phyloP scores from a whole-genome alignment of 2,797 vertebrate genomes.

The Pseudotriccus pelzelni region DNA sequence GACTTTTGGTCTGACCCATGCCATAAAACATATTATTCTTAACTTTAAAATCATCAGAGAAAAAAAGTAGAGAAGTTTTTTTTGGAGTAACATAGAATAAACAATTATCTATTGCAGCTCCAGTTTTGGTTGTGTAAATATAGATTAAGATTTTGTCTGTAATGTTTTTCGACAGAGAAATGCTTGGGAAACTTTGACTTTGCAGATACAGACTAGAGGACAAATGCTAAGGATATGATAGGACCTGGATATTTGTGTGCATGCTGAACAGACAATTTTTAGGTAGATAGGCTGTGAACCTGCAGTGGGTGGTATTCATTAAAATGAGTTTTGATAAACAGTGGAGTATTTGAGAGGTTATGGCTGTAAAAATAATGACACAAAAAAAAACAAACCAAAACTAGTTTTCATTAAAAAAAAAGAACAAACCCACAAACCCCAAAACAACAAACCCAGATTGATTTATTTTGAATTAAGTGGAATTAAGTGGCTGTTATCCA shows the following conservation, averaged over 20 bases:
- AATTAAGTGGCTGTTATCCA: not conserved
- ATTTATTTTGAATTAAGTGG: not conserved
- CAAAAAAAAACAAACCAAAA: not conserved
- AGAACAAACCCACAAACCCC: too few relatives aligned
- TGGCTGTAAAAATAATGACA: not conserved
- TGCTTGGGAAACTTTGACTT: not conserved
- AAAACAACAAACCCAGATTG: too few relatives aligned
- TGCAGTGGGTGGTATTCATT: not conserved
- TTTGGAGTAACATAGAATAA: not conserved
- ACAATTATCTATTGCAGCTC: not conserved
- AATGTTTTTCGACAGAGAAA: not conserved
- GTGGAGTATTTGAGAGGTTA: not conserved
- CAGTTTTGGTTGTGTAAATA: not conserved
- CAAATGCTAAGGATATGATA: not conserved
- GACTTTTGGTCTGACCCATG: not conserved
- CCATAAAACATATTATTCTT: not conserved
- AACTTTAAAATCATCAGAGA: not conserved
- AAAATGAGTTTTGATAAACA: not conserved
- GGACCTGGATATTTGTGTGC: not conserved
- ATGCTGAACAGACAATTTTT: not conserved
- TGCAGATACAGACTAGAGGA: not conserved
- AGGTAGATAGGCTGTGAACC: not conserved
- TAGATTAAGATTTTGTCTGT: not conserved
- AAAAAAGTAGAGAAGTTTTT: not conserved
- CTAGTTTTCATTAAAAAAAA: not conserved